Base-by-base conservation (phyloP, 2,797 vertebrate genomes). In the Channallabes apus region DNA sequence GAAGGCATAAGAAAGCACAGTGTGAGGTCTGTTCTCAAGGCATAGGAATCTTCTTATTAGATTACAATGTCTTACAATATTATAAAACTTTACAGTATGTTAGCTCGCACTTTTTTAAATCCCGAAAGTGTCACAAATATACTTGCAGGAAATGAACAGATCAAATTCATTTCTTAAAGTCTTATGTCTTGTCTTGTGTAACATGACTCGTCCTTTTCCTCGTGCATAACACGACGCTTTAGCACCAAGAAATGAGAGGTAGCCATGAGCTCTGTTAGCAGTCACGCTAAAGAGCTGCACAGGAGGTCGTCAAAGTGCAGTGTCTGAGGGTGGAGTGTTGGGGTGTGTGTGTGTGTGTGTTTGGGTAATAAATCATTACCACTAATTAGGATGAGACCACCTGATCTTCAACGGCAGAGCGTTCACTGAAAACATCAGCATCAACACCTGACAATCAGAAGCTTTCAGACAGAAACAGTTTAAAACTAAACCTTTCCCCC, bases 261-360 rank as follows among this genome's bases (percentile, higher is more conserved):
- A 65, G 32, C 46, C 22, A 51, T 3, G 56, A 56, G 64, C 64
- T 65, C 18, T 22, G 64, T 72, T 29, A 80, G 67, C n/a, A 29
- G 59, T 65, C 8, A 41, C 15, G 17, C 61, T 83, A 83, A 87
- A 32, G 62, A 85, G 80, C 68, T 9, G 83, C 32, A 62, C 58
- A 59, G 35, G 58, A 38, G 69, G 79, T 56, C 75, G 80, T 84
- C 82, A 89, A 85, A 89, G 82, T 64, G 68, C 65, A 72, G 20
- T 20, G 71, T 67, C 67, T 58, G 71, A 15, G 35, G 80, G 87
- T 62, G 69, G 82, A 38, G 71, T 61, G 41, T 41, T 41, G 41
- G 75, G 72, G 3, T 64, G 68, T 54, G 1, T 18, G 27, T 1
- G 9, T 22, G 35, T 8, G 22, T 14, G 64, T 14, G 5, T 67